phyloP scores from a whole-genome alignment of 2,888 invertebrate species.

The Tethea ocularis region DNA sequence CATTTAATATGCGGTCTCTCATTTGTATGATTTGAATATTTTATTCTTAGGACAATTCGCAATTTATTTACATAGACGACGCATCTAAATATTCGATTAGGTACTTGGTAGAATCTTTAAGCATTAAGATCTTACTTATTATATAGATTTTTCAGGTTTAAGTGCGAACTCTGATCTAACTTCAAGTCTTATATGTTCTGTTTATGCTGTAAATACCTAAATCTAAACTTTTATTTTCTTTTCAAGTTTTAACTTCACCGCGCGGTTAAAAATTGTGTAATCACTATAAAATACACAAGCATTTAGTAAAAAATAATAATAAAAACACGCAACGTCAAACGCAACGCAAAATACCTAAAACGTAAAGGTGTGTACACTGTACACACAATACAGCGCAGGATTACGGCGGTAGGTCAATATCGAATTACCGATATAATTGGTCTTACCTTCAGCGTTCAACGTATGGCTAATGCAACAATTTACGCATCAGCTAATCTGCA shows the following conservation, averaged over 20 bases:
- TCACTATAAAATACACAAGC: too few species aligned
- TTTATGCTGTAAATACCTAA: too few species aligned
- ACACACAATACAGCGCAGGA: conserved; percentile 37
- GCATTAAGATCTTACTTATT: too few species aligned
- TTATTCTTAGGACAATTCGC: neutral
- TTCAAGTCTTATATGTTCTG: too few species aligned
- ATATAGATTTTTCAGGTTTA: too few species aligned
- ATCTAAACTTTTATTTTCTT: neutral
- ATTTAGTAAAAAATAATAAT: too few species aligned
- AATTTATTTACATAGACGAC: neutral
- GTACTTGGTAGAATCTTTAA: too few species aligned
- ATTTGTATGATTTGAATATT: conserved; percentile 2
- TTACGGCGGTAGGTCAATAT: conserved; percentile 43
- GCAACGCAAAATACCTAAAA: neutral
- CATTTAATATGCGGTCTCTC: conserved; percentile 18
- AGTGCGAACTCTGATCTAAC: neutral
- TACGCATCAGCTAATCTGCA: conserved; percentile 78
- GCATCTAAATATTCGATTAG: too few species aligned
- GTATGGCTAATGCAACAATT: conserved; percentile 75
- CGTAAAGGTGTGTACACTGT: conserved; percentile 50
- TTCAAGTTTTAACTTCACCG: too few species aligned
- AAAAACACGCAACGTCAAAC: neutral
- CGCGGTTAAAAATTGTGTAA: too few species aligned
- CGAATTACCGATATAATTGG: conserved; percentile 70
- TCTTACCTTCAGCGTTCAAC: conserved; percentile 53